A percentile compares a stretch with the other conserved stretches of the same genome.
Evolutionary conservation across 2,113 vertebrate genomes (phyloP).

Genomic region (Microcebus tavaratra): DNA sequence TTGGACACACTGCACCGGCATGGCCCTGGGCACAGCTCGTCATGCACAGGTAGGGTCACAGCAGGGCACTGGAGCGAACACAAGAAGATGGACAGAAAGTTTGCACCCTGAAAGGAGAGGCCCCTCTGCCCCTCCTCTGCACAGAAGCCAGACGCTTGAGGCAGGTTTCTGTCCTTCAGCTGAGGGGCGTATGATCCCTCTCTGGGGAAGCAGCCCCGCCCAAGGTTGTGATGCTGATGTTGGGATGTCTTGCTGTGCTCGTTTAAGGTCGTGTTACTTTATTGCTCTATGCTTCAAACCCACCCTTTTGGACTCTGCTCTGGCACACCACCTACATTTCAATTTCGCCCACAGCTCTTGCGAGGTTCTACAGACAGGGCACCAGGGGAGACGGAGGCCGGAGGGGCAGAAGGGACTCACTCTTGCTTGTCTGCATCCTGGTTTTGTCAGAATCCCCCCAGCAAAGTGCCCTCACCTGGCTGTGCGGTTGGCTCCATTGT

Average conservation of each 20-base stretch:
- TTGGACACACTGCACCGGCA: accelerated
- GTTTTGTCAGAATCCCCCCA: not conserved
- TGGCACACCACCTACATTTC: not conserved
- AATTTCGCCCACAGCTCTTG: not conserved
- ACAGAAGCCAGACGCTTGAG: not conserved
- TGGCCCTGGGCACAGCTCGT: no score
- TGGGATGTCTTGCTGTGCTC: accelerated
- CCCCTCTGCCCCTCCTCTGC: not conserved
- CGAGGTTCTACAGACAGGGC: accelerated
- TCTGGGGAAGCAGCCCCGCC: not conserved
- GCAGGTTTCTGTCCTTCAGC: not conserved
- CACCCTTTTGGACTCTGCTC: not conserved
- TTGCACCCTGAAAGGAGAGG: not conserved
- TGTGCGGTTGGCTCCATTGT: no score
- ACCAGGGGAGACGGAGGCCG: not conserved
- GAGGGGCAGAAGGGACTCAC: not conserved
- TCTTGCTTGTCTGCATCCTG: not conserved
- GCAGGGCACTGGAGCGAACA: not conserved
- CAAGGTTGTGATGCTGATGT: accelerated
- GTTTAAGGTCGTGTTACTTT: not conserved
- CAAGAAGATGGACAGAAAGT: not conserved
- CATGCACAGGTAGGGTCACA: accelerated
- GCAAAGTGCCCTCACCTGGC: not conserved
- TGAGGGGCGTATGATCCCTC: not conserved
- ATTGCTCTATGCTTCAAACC: not conserved